A percentile compares a stretch with the other conserved stretches of the same genome.
phyloP scores from a whole-genome alignment of 2,888 invertebrate genomes.

The Erebia ligea region DNA sequence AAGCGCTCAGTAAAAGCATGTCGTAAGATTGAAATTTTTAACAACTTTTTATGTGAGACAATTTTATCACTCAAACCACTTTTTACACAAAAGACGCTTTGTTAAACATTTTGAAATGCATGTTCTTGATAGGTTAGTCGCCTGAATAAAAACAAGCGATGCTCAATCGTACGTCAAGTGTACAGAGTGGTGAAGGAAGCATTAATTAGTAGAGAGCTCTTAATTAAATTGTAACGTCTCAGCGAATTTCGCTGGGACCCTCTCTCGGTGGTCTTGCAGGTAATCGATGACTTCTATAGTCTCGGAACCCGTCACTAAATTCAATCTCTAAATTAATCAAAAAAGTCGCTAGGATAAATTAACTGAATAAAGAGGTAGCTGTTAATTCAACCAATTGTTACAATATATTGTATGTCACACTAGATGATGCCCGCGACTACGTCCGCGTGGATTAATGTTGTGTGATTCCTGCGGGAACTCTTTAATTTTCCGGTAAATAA shows the following conservation, averaged over 20 bases:
- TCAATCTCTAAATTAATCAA: neutral
- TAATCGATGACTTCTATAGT: slow-evolving; percentile 50
- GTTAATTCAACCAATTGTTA: too few species aligned
- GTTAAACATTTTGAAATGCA: slow-evolving; percentile 32
- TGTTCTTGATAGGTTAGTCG: slow-evolving; percentile 27
- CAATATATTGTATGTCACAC: too few species aligned
- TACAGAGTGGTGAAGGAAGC: slow-evolving; percentile 52
- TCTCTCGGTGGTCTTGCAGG: slow-evolving; percentile 65
- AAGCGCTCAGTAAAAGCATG: neutral
- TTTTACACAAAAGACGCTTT: slow-evolving; percentile 23
- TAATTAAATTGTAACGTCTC: slow-evolving; percentile 81
- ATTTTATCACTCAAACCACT: slow-evolving; percentile 2
- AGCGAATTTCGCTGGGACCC: slow-evolving; percentile 67
- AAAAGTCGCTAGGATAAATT: neutral
- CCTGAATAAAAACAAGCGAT: slow-evolving; percentile 48
- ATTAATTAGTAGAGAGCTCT: slow-evolving; percentile 64
- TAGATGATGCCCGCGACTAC: too few species aligned
- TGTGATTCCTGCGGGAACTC: too few species aligned
- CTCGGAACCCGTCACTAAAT: slow-evolving; percentile 51
- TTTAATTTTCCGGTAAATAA: too few species aligned
- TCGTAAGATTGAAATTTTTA: neutral
- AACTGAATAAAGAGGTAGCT: too few species aligned
- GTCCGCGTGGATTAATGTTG: too few species aligned
- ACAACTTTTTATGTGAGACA: slow-evolving; percentile 1
- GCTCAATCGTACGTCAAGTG: slow-evolving; percentile 58